Evolutionary conservation across 2,113 vertebrate genomes (phyloP), one percentile per base, ranked within the genome.

Genomic region (Cranoglanis bouderius): DNA sequence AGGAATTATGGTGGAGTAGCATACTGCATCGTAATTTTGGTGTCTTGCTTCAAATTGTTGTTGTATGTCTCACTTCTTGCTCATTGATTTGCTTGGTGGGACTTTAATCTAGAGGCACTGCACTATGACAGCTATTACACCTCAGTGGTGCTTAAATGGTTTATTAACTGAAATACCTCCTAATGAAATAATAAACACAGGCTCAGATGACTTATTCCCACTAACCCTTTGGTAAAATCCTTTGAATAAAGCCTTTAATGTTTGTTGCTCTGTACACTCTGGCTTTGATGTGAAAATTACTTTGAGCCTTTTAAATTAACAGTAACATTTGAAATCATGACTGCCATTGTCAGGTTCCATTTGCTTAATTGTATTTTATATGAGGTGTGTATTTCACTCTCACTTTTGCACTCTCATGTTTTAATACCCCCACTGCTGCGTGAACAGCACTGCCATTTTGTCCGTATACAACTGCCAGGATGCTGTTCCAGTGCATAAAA

Each of bases 401-500:
- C 18, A 43, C 57, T 40, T 63, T 83, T 84, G 29, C 38, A 59
- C 78, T 67, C 19, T 82, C 46, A 67, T 67, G 14, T 19, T 72
- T 72, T 21, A 55, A 29, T 74, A 6, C 53, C 12, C 6, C 19
- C 51, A 61, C n/a, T 59, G 49, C 51, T 49, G n/a, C 18, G 29
- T 51, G 19, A 51, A 82, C 19, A 59, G 63, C 2, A 13, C 29
- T 35, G 13, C 53, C 5, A 26, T 61, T 57, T 74, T 88, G 38
- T 59, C 35, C 57, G 51, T 57, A 59, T 57, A 75, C 81, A 61
- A 40, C 53, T 84, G 81, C 40, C 81, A 49, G 5, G 67, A 51
- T 55, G 46, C n/a, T 61, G 53, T 84, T 84, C 55, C 87, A 77
- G 82, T 26, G 55, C 70, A 84, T 84, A 88, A 87, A 88, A 70